These are phyloP conservation scores for Physella acuta DNA, from an alignment of 1,140 invertebrate species.

Conservation along the genomic window DNA sequence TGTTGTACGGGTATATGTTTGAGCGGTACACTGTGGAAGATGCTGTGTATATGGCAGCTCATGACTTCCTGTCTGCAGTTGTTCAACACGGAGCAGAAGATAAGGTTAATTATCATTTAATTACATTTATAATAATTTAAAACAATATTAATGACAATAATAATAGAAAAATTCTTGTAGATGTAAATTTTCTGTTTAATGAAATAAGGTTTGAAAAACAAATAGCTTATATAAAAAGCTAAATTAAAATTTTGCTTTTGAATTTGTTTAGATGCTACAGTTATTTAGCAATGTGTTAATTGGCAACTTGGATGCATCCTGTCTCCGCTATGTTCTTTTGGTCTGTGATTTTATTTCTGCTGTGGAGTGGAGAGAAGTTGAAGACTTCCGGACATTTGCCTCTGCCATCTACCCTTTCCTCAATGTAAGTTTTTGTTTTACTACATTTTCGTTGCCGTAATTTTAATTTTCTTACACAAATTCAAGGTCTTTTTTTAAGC, in stretches of 20 bases:
- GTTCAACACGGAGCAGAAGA: constrained; percentile 41
- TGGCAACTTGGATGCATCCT: constrained; percentile 55
- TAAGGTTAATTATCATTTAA: constrained; percentile 36
- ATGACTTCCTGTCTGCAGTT: constrained; percentile 55
- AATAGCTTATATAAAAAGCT: not conserved
- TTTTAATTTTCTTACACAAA: not conserved
- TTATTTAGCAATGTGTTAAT: constrained; percentile 49
- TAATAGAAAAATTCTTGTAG: not conserved
- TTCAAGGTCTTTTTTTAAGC: not conserved
- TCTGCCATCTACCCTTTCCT: constrained; percentile 54
- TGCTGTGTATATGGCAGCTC: constrained; percentile 46
- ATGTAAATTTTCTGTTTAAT: no score
- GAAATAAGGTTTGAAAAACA: no score
- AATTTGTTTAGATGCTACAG: constrained; percentile 44
- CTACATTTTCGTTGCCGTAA: not conserved
- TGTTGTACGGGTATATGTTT: constrained; percentile 50
- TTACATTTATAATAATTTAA: not conserved
- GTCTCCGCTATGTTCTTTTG: constrained; percentile 52
- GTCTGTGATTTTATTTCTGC: constrained; percentile 50
- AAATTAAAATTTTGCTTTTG: constrained; percentile 6
- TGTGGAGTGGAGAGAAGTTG: constrained; percentile 54
- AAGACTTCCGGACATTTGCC: constrained; percentile 55
- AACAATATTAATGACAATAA: not conserved
- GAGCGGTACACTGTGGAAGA: constrained; percentile 52
- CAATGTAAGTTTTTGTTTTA: constrained; percentile 34